These are phyloP conservation scores for Operophtera brumata DNA, from an alignment of 2,888 invertebrate species.

Conservation along the genomic window DNA sequence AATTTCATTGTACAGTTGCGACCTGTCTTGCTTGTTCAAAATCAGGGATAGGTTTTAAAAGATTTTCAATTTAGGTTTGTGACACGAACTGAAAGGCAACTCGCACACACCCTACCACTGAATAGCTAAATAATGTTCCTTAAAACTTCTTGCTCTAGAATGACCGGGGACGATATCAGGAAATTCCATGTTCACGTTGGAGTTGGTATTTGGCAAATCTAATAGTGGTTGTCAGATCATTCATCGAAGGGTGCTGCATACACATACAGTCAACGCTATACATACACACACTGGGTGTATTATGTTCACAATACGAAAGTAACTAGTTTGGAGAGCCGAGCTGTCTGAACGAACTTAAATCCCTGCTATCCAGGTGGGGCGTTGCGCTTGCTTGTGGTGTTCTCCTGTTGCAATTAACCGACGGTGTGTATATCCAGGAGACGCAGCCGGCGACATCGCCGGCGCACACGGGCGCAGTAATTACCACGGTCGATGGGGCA, in stretches of 20 bases:
- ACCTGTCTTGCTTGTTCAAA: neutral
- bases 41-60: no score
- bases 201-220: neutral
- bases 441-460: slow-evolving; percentile 70
- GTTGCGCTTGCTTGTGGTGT: slow-evolving; percentile 15
- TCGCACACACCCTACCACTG: no score
- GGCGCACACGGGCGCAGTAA: slow-evolving; percentile 71
- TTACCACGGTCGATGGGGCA: slow-evolving; percentile 69
- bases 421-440: slow-evolving; percentile 31
- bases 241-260: neutral
- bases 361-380: slow-evolving; percentile 18
- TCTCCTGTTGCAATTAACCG: slow-evolving; percentile 39
- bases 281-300: no score
- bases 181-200: no score
- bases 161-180: no score
- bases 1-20: neutral
- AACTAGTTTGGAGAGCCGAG: neutral
- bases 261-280: no score
- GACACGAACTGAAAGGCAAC: no score
- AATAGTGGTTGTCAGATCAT: neutral
- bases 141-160: no score
- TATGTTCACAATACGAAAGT: no score
- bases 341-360: neutral
- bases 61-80: no score
- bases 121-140: no score